Base-by-base conservation (phyloP, 2,888 invertebrate genomes). In the Eupithecia exiguata region DNA sequence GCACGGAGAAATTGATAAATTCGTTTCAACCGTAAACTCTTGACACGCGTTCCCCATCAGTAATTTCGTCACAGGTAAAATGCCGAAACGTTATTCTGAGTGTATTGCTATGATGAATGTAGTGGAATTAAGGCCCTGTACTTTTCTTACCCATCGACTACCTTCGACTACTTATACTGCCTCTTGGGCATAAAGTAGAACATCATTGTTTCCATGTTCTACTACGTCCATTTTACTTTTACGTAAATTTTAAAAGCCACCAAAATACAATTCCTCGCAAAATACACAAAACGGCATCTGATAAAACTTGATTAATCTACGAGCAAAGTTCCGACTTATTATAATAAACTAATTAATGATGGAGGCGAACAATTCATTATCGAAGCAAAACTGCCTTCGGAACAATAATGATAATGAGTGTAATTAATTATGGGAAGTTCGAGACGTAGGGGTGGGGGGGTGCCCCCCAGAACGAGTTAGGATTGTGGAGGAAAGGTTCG, bases 311-410 rank as follows among this genome's bases (percentile, higher is more conserved):
- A 93, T 93, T 93, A 94, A 94, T 93, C 92, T 92, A 84, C 88
- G 76, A 83, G 89, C 88, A 88, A 89, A 92, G 92, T 93, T 91
- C 88, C 85, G 86, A 87, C 83, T 93, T 94, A 94, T 94, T 94
- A 94, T 94, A 93, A 94, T 93, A 94, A 94, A 94, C 94, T 94
- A 94, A 94, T 94, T 94, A 94, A 94, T 94, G 93, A 93, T 92
- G 89, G 92, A 89, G 86, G 87, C 89, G 92, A 93, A 93, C 94
- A 93, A 94, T 94, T 94, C 94, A 93, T 94, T 94, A 94, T 94
- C 92, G 94, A 89, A 90, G 93, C 93, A 92, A 92, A 94, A 94
- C 94, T 94, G 94, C 93, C 94, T 93, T 94, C 91, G 89, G 91
- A 94, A 94, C 94, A 94, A 93, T 94, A 94, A 94, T 94, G 93